Evolutionary conservation across 2,113 vertebrate species (phyloP).

Genomic region (Cephalopterus ornatus): DNA sequence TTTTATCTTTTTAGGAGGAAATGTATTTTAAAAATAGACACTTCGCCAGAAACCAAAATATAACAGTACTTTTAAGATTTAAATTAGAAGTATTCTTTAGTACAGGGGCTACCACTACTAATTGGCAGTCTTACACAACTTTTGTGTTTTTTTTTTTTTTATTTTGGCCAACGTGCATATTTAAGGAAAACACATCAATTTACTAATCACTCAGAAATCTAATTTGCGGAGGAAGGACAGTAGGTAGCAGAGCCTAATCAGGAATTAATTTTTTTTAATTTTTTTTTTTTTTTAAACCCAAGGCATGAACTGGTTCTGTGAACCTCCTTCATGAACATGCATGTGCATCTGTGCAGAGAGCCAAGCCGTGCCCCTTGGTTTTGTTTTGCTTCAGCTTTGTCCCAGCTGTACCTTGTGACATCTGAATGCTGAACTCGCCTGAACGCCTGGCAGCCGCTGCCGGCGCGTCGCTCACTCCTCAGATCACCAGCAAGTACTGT

Average conservation of each 20-base stretch:
- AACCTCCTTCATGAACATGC: neutral
- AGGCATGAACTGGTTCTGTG: constrained; percentile 3
- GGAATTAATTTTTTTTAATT: neutral
- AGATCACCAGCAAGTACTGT: constrained; percentile 35
- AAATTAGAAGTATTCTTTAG: neutral
- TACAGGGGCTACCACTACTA: neutral
- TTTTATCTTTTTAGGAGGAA: neutral
- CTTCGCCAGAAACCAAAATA: neutral
- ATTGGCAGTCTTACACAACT: neutral
- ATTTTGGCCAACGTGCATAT: neutral
- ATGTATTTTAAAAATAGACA: neutral
- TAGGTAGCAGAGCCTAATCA: neutral
- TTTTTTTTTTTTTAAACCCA: neutral
- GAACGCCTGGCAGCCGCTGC: neutral
- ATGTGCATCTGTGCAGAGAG: neutral
- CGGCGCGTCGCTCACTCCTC: neutral
- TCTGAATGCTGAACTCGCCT: constrained; percentile 4
- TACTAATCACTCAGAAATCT: neutral
- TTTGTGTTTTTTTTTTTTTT: neutral
- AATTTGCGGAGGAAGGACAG: neutral
- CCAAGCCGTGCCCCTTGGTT: neutral
- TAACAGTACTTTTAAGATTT: neutral
- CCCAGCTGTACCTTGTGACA: constrained; percentile 18
- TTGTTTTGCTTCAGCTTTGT: constrained; percentile 27
- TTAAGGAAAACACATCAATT: neutral